These are phyloP conservation scores for Brachymystax lenok DNA, from an alignment of 2,797 vertebrate species.

Conservation along the genomic window DNA sequence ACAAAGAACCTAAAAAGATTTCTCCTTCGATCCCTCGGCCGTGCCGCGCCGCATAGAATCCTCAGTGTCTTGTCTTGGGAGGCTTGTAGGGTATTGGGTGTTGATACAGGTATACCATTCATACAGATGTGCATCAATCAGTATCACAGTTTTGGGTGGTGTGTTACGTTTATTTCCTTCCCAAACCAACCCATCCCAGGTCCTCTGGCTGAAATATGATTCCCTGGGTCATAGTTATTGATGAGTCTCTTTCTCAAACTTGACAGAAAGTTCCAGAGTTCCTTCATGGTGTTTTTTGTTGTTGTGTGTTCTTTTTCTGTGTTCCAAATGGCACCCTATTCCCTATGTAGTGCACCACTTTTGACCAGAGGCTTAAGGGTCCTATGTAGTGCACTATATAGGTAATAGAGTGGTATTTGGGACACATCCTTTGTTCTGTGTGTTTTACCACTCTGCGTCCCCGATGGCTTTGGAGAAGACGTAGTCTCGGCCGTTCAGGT, in stretches of 20 bases:
- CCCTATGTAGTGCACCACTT: neutral
- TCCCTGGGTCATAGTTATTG: constrained; percentile 64
- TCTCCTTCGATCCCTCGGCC: constrained; percentile 22
- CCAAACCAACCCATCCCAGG: neutral
- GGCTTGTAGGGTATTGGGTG: neutral
- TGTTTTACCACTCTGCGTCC: constrained; percentile 95
- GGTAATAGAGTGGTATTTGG: neutral
- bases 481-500: constrained; percentile 97
- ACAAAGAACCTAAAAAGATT: constrained; percentile 23
- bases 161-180: constrained; percentile 60
- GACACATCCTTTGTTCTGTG: constrained; percentile 20
- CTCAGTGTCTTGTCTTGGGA: neutral
- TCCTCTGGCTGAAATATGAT: constrained; percentile 61
- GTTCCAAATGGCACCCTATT: neutral
- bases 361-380: neutral
- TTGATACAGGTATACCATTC: neutral
- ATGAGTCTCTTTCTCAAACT: constrained; percentile 73
- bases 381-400: neutral
- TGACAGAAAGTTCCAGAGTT: constrained; percentile 70
- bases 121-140: constrained; percentile 32
- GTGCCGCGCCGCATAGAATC: neutral
- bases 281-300: constrained; percentile 68
- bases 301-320: constrained; percentile 74
- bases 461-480: constrained; percentile 99
- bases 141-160: constrained; percentile 45